These are phyloP conservation scores for Prosopocoilus inquinatus DNA, from an alignment of 2,888 invertebrate genomes.

Conservation along the genomic window DNA sequence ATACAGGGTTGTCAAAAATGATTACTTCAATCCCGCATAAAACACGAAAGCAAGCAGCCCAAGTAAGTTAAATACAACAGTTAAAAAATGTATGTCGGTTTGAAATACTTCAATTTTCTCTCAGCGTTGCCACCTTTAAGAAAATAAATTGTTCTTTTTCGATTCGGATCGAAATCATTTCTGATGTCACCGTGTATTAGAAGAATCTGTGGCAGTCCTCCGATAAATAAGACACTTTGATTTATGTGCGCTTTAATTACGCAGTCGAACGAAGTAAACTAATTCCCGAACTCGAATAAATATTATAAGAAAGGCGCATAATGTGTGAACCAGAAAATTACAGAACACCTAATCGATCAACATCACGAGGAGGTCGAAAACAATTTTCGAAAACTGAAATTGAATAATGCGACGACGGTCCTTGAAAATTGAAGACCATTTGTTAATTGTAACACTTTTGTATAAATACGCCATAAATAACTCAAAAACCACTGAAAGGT, in stretches of 20 bases:
- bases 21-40: too few species aligned
- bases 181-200: too few species aligned
- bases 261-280: not conserved
- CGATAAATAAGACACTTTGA: not conserved
- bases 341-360: conserved; percentile 31
- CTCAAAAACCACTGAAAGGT: conserved; percentile 18
- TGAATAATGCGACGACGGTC: conserved; percentile 17
- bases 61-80: too few species aligned
- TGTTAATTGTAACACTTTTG: conserved; percentile 36
- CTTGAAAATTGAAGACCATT: conserved; percentile 29
- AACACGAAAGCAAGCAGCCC: too few species aligned
- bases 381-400: conserved; percentile 26
- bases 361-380: conserved; percentile 26
- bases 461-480: conserved; percentile 34
- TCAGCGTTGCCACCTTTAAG: too few species aligned
- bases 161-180: too few species aligned
- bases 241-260: not conserved
- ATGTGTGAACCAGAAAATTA: conserved; percentile 33
- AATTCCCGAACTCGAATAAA: not conserved
- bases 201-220: too few species aligned
- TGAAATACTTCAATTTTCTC: too few species aligned
- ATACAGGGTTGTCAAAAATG: too few species aligned
- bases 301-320: conserved; percentile 6
- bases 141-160: too few species aligned
- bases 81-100: too few species aligned